Evolutionary conservation across 2,888 invertebrate genomes (phyloP).

Genomic region (Norana najaformis): DNA sequence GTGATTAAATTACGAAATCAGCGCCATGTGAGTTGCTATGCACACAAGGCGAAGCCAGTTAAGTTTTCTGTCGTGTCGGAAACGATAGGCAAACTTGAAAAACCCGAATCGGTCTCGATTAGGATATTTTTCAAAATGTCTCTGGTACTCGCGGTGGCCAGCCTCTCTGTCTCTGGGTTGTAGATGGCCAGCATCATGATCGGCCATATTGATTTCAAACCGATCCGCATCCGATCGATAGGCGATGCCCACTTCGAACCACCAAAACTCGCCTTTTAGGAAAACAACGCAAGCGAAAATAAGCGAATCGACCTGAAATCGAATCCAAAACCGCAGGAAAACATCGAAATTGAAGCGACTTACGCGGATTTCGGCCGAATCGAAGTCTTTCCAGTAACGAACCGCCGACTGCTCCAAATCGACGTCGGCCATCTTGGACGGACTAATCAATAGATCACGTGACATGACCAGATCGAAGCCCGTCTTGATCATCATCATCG

Average conservation of each 20-base stretch:
- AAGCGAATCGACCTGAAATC: conserved; percentile 3
- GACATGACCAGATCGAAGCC: conserved; percentile 1
- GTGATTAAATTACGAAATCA: neutral
- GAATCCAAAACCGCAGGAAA: neutral
- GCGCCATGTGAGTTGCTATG: conserved; percentile 13
- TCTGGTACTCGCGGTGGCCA: neutral
- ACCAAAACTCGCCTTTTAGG: neutral
- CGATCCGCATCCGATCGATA: conserved; percentile 2
- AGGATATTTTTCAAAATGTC: neutral
- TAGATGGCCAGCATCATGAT: conserved; percentile 5
- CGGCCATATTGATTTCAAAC: conserved; percentile 7
- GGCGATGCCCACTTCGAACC: conserved; percentile 13
- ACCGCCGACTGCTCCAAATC: conserved; percentile 13
- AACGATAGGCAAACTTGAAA: neutral
- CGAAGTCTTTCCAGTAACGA: conserved; percentile 7
- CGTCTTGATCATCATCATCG: neutral
- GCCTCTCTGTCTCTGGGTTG: neutral
- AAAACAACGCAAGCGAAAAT: neutral
- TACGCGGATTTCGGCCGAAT: conserved; percentile 13
- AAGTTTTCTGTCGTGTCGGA: neutral
- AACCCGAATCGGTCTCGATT: neutral
- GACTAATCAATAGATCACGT: conserved; percentile 13
- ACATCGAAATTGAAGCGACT: conserved; percentile 13
- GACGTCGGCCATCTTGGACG: conserved; percentile 13
- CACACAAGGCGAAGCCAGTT: neutral